Evolutionary conservation across 2,113 vertebrate species (phyloP).

Genomic region (Gasterosteus aculeatus): DNA sequence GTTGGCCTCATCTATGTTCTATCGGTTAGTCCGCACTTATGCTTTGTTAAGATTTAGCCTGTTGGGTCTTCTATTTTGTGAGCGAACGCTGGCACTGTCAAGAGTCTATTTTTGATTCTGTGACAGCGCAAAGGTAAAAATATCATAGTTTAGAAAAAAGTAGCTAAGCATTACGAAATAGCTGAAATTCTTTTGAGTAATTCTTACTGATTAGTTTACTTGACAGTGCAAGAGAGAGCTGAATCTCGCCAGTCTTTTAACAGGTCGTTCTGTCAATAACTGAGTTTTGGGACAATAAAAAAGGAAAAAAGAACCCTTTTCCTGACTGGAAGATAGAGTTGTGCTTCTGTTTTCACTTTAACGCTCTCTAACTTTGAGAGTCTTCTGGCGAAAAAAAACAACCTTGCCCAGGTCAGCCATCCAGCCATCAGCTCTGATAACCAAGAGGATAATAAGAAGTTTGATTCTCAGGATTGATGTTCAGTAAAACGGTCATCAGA

Average conservation of each 20-base stretch:
- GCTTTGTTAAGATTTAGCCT: slow-evolving; percentile 44
- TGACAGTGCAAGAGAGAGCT: background rate
- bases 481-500: slow-evolving; percentile 5
- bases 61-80: slow-evolving; percentile 4
- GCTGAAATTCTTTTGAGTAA: slow-evolving; percentile 4
- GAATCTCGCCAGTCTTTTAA: background rate
- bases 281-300: background rate
- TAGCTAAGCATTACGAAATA: slow-evolving; percentile 16
- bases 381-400: background rate
- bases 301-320: background rate
- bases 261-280: background rate
- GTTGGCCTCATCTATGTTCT: slow-evolving; percentile 67
- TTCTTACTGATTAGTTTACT: slow-evolving; percentile 10
- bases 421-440: slow-evolving; percentile 37
- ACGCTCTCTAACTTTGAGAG: background rate
- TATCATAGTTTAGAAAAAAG: slow-evolving; percentile 7
- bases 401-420: slow-evolving; percentile 4
- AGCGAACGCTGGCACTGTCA: slow-evolving; percentile 24
- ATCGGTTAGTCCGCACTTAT: slow-evolving; percentile 24
- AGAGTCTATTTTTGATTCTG: slow-evolving; percentile 36
- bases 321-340: background rate
- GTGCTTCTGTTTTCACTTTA: slow-evolving; percentile 14
- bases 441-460: slow-evolving; percentile 30
- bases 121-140: slow-evolving; percentile 22
- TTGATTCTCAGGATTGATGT: slow-evolving; percentile 35